Conservation (phyloP, 2,797 vertebrate species). For the Xenentodon cancila region DNA sequence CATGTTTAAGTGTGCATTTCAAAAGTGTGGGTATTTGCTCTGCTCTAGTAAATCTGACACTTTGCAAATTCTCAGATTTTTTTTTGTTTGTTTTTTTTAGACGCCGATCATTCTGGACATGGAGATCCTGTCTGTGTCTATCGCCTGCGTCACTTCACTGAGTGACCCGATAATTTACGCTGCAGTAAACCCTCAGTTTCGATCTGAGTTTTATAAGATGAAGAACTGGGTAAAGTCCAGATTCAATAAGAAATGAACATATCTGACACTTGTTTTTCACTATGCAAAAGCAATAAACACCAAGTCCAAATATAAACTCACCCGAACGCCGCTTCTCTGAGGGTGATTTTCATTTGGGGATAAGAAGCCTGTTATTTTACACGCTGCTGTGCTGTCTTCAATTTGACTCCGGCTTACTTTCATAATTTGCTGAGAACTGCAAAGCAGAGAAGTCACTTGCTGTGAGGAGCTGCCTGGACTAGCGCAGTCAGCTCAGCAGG, state of each 20-base stretch:
- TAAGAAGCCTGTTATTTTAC: slow-evolving; percentile 35
- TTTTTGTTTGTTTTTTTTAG: slow-evolving; percentile 57
- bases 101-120: slow-evolving; percentile 51
- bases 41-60: too few relatives aligned
- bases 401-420: slow-evolving; percentile 44
- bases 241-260: slow-evolving; percentile 45
- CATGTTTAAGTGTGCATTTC: neutral
- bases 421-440: slow-evolving; percentile 50
- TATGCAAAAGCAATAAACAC: slow-evolving; percentile 9
- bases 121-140: slow-evolving; percentile 77
- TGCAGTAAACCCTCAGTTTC: slow-evolving; percentile 84
- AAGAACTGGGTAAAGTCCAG: slow-evolving; percentile 62
- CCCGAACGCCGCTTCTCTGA: slow-evolving; percentile 22
- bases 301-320: slow-evolving; percentile 33
- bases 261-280: neutral
- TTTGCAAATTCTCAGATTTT: too few relatives aligned
- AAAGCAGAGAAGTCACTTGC: slow-evolving; percentile 47
- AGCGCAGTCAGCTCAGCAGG: slow-evolving; percentile 55
- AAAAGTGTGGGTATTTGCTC: too few relatives aligned
- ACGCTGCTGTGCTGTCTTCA: slow-evolving; percentile 27
- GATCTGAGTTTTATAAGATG: slow-evolving; percentile 75
- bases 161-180: slow-evolving; percentile 84
- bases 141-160: slow-evolving; percentile 81
- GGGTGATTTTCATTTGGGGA: slow-evolving; percentile 26
- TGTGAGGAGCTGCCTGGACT: slow-evolving; percentile 49